A percentile compares a stretch with the other conserved stretches of the same genome.
Conservation (phyloP, 2,797 vertebrate genomes). For the Danionella dracula region DNA sequence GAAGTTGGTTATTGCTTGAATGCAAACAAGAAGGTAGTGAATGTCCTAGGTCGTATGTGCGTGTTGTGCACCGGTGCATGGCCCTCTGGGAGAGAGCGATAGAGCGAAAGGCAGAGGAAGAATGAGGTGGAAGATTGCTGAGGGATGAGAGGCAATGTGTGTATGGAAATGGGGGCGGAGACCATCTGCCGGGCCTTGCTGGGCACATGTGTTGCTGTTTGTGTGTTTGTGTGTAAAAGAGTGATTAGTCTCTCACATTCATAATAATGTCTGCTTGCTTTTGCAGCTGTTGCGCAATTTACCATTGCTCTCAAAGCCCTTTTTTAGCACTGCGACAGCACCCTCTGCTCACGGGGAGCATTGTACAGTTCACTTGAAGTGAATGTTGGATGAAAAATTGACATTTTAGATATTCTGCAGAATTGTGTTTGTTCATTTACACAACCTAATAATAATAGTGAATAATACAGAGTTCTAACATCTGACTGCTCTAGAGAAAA, state of each 20-base stretch:
- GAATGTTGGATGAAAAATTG: background rate
- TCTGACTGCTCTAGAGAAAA: too few species aligned
- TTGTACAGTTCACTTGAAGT: background rate
- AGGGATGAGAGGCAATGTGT: slow-evolving; percentile 1
- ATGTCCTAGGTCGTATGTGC: slow-evolving; percentile 20
- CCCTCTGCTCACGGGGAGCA: background rate
- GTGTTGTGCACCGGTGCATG: slow-evolving; percentile 31
- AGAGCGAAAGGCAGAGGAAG: background rate
- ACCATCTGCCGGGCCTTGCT: slow-evolving; percentile 48
- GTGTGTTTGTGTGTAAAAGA: slow-evolving; percentile 40
- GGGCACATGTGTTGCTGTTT: slow-evolving; percentile 46
- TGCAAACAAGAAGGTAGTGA: slow-evolving; percentile 40
- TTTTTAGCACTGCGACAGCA: background rate
- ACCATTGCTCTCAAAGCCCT: slow-evolving; percentile 12
- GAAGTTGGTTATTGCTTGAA: slow-evolving; percentile 44
- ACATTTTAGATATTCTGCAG: background rate
- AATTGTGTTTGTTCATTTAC: too few species aligned
- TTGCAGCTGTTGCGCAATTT: slow-evolving; percentile 49
- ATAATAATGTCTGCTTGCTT: slow-evolving; percentile 72
- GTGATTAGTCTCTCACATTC: slow-evolving; percentile 63
- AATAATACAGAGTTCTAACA: too few species aligned
- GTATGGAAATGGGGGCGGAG: slow-evolving; percentile 42
- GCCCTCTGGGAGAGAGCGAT: slow-evolving; percentile 21
- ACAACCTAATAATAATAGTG: too few species aligned
- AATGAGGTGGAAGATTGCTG: slow-evolving; percentile 25